Evolutionary conservation across 2,113 vertebrate genomes (phyloP).

Genomic region (Edolisoma coerulescens): DNA sequence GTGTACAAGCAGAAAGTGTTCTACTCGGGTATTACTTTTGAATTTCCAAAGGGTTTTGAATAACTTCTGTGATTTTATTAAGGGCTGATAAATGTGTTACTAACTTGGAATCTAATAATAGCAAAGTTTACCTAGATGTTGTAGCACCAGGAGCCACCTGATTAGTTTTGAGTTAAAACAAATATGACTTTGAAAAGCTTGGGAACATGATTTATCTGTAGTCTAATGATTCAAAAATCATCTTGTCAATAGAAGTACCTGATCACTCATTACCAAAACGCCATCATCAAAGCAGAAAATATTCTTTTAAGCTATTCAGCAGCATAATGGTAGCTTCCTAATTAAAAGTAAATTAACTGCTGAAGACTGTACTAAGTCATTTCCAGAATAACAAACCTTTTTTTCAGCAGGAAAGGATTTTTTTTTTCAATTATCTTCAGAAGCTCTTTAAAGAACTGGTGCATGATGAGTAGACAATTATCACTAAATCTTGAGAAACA

Average conservation of each 20-base stretch:
- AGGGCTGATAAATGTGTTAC: background rate
- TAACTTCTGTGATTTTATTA: background rate
- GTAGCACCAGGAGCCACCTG: background rate
- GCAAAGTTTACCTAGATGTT: background rate
- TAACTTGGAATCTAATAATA: background rate
- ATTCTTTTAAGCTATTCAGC: background rate
- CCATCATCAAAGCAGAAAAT: background rate
- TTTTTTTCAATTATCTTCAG: background rate
- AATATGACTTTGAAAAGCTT: background rate
- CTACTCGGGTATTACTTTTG: background rate
- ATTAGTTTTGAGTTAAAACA: background rate
- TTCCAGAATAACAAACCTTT: background rate
- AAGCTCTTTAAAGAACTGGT: conserved; percentile 17
- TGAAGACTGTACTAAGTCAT: background rate
- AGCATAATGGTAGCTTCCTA: background rate
- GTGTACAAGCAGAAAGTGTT: background rate
- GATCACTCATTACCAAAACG: background rate
- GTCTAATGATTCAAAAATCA: background rate
- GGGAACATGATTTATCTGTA: background rate
- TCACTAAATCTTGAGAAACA: conserved; percentile 30
- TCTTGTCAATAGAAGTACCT: background rate
- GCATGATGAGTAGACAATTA: conserved; percentile 42
- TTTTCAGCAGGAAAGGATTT: background rate
- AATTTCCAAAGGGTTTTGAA: background rate
- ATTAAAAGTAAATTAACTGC: conserved; percentile 26